These are phyloP conservation scores for Synergus laeviventris DNA, from an alignment of 2,888 invertebrate genomes.

Conservation along the genomic window DNA sequence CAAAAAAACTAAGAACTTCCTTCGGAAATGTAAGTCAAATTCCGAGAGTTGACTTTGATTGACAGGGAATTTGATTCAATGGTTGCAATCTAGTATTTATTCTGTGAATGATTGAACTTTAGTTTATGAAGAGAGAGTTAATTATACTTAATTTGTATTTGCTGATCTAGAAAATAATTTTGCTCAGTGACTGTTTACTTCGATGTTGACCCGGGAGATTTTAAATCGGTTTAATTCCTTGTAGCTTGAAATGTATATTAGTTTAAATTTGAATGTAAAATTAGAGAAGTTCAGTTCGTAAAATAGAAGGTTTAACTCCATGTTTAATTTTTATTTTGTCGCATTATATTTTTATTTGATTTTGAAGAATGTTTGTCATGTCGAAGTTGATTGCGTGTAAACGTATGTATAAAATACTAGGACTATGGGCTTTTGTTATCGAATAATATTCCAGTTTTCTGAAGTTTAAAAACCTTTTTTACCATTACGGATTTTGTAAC, in stretches of 20 bases:
- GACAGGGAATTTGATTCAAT: constrained; percentile 15
- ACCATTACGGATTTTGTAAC: not conserved
- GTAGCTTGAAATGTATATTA: not conserved
- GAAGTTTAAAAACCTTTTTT: not conserved
- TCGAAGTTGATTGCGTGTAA: not conserved
- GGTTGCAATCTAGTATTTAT: constrained; percentile 24
- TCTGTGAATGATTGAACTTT: constrained; percentile 19
- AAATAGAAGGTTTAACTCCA: not conserved
- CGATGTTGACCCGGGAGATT: not conserved
- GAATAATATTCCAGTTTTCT: constrained; percentile 8
- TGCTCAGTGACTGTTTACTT: constrained; percentile 12
- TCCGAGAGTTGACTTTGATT: not conserved
- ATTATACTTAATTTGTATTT: constrained; percentile 17
- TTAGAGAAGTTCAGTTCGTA: not conserved
- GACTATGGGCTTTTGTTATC: constrained; percentile 5
- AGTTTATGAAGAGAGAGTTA: constrained; percentile 20
- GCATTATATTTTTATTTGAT: not conserved
- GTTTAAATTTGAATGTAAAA: not conserved
- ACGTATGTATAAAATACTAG: constrained; percentile 1
- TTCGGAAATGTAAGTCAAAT: constrained; percentile 1
- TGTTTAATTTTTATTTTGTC: not conserved
- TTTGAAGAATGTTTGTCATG: not conserved
- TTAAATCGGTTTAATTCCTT: not conserved
- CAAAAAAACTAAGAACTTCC: constrained; percentile 1
- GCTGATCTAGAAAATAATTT: constrained; percentile 4